A percentile compares a stretch with the other conserved stretches of the same genome.
Evolutionary conservation across 23 tunicate species (phyloP).

Genomic region (Trididemnum miniatum): DNA sequence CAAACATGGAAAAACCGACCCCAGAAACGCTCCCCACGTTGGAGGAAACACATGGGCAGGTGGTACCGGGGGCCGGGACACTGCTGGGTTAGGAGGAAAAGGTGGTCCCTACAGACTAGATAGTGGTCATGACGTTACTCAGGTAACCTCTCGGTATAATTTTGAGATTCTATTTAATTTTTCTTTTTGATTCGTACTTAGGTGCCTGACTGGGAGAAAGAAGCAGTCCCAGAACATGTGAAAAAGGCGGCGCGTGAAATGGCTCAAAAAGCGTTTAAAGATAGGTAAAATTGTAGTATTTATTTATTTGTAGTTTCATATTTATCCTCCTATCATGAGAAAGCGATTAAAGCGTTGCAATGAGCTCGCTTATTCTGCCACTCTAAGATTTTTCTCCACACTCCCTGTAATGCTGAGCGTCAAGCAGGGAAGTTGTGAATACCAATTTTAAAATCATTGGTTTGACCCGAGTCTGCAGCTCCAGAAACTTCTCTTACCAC

Average conservation of each 20-base stretch:
- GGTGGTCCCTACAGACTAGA: conserved; percentile 96
- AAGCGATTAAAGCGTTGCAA: no score
- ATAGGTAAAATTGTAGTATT: conserved; percentile 53
- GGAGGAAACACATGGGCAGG: conserved; percentile 99
- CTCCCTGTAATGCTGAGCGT: no score
- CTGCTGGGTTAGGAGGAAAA: conserved; percentile 97
- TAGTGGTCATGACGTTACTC: conserved; percentile 94
- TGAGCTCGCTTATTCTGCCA: no score
- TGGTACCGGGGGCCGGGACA: conserved; percentile 93
- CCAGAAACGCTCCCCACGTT: conserved; percentile 87
- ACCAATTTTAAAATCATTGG: no score
- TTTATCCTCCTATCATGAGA: no score
- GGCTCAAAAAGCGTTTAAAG: conserved; percentile 85
- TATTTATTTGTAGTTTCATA: no score
- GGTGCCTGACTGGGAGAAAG: conserved; percentile 96
- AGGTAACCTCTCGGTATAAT: no score
- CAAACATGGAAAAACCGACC: conserved; percentile 90
- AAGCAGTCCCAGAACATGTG: conserved; percentile 96
- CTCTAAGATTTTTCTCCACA: no score
- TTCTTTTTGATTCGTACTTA: not conserved
- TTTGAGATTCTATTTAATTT: no score
- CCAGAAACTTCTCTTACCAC: no score
- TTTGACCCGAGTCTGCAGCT: no score
- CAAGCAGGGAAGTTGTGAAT: no score
- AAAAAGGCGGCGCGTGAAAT: conserved; percentile 90